Base-by-base conservation (phyloP, 2,113 vertebrate genomes). In the Riparia riparia region DNA sequence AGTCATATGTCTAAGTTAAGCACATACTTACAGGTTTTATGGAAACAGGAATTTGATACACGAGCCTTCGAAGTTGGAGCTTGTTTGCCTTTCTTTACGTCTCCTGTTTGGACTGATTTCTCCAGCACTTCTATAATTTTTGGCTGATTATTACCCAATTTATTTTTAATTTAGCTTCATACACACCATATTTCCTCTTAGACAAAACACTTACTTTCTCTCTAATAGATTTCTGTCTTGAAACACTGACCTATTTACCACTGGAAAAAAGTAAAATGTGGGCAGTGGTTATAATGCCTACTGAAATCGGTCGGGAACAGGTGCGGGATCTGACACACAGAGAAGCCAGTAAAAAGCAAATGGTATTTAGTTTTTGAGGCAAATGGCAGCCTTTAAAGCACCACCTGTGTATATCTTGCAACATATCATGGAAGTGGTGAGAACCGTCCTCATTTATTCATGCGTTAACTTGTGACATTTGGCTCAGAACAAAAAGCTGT, bases 361-460 rank as follows among this genome's bases (percentile, higher is more conserved):
- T 65, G 82, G 88, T 81, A 89, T 90, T 94, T 90, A 87, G 95
- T 86, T 93, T 90, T 86, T 73, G 90, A 95, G 88, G 88, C 76
- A 95, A 96, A 93, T 69, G 82, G 95, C 92, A 93, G 85, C 49
- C 82, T 95, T 95, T 94, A 97, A 92, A 95, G 86, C 82, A 92
- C 92, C 95, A 96, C 95, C 90, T 95, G 92, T 95, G 95, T 96
- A 49, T 96, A 89, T 94, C 96, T 97, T 97, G 93, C 89, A 94
- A 93, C 93, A 89, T 95, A 96, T 94, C 95, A 96, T 42, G 73
- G 31, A 93, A 93, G 95, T 89, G 93, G 69, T 96, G 96, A 96
- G 92, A 92, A 76, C 86, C 18, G 7, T 96, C 92, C 88, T 94
- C 88, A 89, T 90, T 95, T 95, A 96, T 92, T 96, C 93, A 24